Evolutionary conservation across 2,797 vertebrate genomes (phyloP), one percentile per base, ranked within the genome.

Genomic region (Phalanger gymnotis): DNA sequence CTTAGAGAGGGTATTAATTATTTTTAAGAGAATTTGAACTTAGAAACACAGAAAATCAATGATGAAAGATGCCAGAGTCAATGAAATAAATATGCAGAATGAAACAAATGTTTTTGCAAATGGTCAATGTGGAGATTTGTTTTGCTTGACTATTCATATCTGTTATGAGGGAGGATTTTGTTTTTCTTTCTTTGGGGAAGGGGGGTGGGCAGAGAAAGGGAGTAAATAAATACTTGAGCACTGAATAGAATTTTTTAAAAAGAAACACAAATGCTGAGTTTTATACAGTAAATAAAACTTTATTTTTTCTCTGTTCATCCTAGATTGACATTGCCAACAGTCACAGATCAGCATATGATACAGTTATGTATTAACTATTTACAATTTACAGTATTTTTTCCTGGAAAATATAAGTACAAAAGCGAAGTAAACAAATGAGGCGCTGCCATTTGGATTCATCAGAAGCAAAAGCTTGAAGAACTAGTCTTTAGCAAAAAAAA

Each of bases 221-320:
- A 97, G 55, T 16, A 91, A 22, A 57, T 91, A 53, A 57, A 90
- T 92, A 95, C 55, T 57, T 81, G 94, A 94, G 9, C 54, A 87
- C 27, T 81, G 34, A 97, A 95, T 97, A 58, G 92, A n/a, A 92
- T 87, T 93, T 54, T 89, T 73, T 90, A 95, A 56, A 55, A 95
- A 96, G 54, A 92, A 92, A 81, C 61, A 96, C 54, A 92, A 53
- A 56, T 91, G 14, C 97, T 54, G 92, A 95, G 95, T 95, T 95
- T 93, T 98, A 94, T 99, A 99, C 95, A 99, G 99, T 99, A 99
- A 99, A 99, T 99, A 99, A 97, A 98, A 99, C 98, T 99, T 99
- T 99, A 99, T 99, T 99, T 99, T 34, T 98, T 97, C 98, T 99
- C 97, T 96, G 98, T 97, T 99, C 98, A 99, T 99, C 99, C 99